Conservation (phyloP, 2,888 invertebrate genomes). For the Andricus quercusramuli region DNA sequence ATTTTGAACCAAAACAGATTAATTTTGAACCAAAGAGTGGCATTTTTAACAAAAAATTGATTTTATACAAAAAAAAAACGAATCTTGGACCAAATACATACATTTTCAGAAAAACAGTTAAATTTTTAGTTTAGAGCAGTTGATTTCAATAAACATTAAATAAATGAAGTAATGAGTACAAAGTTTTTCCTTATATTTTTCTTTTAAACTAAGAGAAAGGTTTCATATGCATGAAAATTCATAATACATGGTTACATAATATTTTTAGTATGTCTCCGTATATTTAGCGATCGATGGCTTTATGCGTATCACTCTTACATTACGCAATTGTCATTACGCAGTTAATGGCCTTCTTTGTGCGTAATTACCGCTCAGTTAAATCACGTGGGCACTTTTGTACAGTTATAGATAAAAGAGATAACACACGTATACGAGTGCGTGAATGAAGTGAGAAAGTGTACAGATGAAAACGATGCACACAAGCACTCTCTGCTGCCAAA, state of each 20-base stretch:
- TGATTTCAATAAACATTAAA: too few species aligned
- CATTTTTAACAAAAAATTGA: too few species aligned
- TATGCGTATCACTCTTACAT: background rate
- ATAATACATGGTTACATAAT: background rate
- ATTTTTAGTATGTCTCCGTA: background rate
- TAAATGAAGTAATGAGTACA: too few species aligned
- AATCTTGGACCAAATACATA: too few species aligned
- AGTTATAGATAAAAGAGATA: background rate
- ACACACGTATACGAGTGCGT: background rate
- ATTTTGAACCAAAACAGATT: too few species aligned
- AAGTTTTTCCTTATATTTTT: too few species aligned
- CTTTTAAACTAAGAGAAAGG: too few species aligned
- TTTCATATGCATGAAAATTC: too few species aligned
- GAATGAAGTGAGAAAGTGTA: conserved; percentile 4
- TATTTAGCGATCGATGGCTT: background rate
- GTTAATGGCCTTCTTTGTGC: conserved; percentile 6
- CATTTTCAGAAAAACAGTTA: too few species aligned
- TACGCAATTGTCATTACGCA: background rate
- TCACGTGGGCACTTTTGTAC: background rate
- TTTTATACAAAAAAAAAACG: too few species aligned
- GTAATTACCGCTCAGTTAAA: background rate
- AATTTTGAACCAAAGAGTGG: too few species aligned
- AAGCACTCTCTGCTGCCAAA: conserved; percentile 43
- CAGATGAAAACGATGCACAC: background rate
- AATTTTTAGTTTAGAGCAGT: too few species aligned